Base-by-base conservation (phyloP, 2,113 vertebrate genomes). In the Rhynchopsitta pachyrhyncha region DNA sequence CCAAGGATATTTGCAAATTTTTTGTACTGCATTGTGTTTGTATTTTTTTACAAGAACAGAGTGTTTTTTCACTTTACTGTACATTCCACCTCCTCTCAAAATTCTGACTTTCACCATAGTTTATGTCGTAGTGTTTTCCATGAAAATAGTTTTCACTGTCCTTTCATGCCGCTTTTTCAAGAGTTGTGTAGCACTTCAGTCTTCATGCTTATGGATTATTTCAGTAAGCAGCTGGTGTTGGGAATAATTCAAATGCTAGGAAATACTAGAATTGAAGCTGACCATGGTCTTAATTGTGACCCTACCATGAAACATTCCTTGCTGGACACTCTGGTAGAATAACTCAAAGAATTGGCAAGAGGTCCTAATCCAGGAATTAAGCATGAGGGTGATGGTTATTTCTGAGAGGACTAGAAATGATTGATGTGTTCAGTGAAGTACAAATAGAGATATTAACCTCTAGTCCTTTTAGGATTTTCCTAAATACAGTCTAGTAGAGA, bases 361-460 rank as follows among this genome's bases (percentile, higher is more conserved):
- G 5, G 0, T 6, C 52, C 4, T 62, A 64, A 69, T 22, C 10
- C 5, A 59, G 37, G 22, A 57, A 42, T 80, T 82, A 66, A 82
- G 23, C 2, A 64, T 55, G 15, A 35, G 7, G 1, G 7, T 50
- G 35, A 16, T 0, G 0, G 16, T 27, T 90, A 11, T 68, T 18
- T 68, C 17, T 44, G 23, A 87, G 35, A 47, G 6, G 5, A 33
- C 11, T 25, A 76, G 11, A 79, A 71, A 55, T 28, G 0, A 62
- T 2, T 52, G 20, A 70, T 46, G 13, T 15, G 5, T 1, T 80
- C 27, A 42, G 2, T 49, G 28, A 70, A 66, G 6, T 41, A 52
- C 13, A 47, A 82, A 60, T 15, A 50, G 46, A 60, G 17, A 28
- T 23, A 4, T 47, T 77, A 42, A 3, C 8, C 27, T 76, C 10